Evolutionary conservation across 2,888 invertebrate species (phyloP), one percentile per base, ranked within the genome.

Genomic region (Ormyrus labotus): DNA sequence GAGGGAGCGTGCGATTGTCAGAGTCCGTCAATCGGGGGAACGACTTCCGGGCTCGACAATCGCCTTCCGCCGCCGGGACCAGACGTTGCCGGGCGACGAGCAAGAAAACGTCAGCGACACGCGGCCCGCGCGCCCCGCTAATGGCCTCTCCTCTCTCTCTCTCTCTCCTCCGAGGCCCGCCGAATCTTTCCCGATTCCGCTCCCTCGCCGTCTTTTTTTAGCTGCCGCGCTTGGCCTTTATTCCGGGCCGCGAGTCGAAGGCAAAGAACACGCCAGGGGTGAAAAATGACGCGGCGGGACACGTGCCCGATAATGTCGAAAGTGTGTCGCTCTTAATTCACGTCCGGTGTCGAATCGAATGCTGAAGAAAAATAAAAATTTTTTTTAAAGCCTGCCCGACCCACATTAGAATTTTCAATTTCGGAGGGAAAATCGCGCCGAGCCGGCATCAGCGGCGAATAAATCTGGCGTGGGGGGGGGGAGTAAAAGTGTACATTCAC

Each of bases 21-120:
- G 80, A 65, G 67, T 76, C 80, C 80, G 80, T 80, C 80, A 80
- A 71, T 80, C 80, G 75, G 71, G 19, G 60, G 60, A 74, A 65
- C 65, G 70, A 80, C 70, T 75, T 80, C 80, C 80, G 75, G 75
- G 57, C 74, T 69, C 75, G 11, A 53, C 53, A 6, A 73, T 73
- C 78, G 73, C 68, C 73, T 73, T 79, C 78, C 73, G 60, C 45
- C 53, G 19, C 19, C 19, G 51, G 47, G 51, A 13, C 13, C 53
- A 47, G 19, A 50, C 61, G n/a, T 19, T 19, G 34, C 55, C 50
- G 19, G 19, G 19, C n/a, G 53, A 48, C 64, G 0, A 6, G 10
- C 45, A n/a, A 10, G 55, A 53, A 58, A 65, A 75, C 64, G 80
- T 80, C 76, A 80, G 19, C 61, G 80, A 68, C 80, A 80, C 80